Evolutionary conservation across 2,113 vertebrate genomes (phyloP).

Genomic region (Corythornis cristatus): DNA sequence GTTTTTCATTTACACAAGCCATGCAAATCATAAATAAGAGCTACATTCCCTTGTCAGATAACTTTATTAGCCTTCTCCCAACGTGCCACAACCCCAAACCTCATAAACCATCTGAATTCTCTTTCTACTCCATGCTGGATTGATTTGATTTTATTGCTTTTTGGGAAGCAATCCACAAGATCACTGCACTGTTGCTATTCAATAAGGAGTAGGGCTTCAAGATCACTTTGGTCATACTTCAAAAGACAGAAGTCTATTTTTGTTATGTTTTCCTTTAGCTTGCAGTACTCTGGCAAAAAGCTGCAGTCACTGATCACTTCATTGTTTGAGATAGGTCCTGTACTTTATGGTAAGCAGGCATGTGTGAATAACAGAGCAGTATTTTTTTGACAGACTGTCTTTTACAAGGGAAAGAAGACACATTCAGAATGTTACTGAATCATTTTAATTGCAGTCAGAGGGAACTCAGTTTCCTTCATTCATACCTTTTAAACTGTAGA

Average conservation of each 20-base stretch:
- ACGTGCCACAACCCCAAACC: no score
- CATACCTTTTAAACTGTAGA: not conserved
- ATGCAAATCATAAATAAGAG: not conserved
- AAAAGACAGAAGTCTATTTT: not conserved
- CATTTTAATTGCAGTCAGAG: not conserved
- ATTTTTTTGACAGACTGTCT: not conserved
- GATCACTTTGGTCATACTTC: not conserved
- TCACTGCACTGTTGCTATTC: not conserved
- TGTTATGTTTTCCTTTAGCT: not conserved
- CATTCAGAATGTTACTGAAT: not conserved
- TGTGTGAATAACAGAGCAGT: not conserved
- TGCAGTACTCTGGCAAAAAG: not conserved
- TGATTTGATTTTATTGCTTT: not conserved
- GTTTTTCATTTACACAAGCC: not conserved
- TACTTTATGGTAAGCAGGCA: rapidly evolving
- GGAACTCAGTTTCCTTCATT: not conserved
- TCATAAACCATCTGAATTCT: not conserved
- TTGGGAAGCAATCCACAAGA: not conserved
- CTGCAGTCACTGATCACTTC: not conserved
- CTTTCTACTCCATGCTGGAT: not conserved
- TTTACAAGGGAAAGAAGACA: not conserved
- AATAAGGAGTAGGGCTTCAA: not conserved
- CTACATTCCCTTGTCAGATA: not conserved
- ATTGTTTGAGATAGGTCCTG: not conserved
- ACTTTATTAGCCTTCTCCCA: not conserved